Conservation (phyloP, 1,140 invertebrate genomes). For the Drosophila nannoptera region DNA sequence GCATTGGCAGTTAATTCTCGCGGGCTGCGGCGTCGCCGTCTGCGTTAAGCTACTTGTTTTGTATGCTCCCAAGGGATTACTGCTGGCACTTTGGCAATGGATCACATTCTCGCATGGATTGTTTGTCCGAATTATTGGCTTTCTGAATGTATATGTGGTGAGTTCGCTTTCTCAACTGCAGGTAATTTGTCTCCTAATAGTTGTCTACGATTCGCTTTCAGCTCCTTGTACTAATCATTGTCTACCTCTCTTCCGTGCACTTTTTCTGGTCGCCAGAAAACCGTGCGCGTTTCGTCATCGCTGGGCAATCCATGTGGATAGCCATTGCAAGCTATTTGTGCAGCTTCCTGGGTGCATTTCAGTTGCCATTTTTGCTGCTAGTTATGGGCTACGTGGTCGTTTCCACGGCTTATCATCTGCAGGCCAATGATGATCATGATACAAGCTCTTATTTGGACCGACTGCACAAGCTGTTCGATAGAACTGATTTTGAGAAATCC, state of each 20-base stretch:
- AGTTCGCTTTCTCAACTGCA: constrained; percentile 13
- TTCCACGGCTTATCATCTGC: constrained; percentile 82
- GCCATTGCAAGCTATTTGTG: constrained; percentile 82
- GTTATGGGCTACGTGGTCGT: constrained; percentile 78
- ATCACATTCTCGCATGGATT: constrained; percentile 75
- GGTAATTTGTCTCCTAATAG: too few relatives aligned
- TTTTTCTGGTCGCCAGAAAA: constrained; percentile 82
- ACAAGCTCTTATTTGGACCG: constrained; percentile 56
- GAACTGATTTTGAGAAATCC: constrained; percentile 63
- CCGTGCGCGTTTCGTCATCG: constrained; percentile 80
- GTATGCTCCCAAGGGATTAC: constrained; percentile 81
- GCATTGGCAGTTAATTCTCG: constrained; percentile 81
- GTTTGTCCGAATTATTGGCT: constrained; percentile 79
- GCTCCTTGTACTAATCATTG: constrained; percentile 79
- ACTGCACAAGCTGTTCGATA: constrained; percentile 61
- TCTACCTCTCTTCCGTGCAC: constrained; percentile 80
- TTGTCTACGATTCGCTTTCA: constrained; percentile 41
- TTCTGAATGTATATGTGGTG: constrained; percentile 80
- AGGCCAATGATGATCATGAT: constrained; percentile 41
- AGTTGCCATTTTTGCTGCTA: constrained; percentile 81
- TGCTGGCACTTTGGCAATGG: constrained; percentile 79
- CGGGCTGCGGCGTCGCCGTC: constrained; percentile 56
- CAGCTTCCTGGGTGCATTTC: constrained; percentile 81
- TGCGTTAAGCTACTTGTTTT: constrained; percentile 78
- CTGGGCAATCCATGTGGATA: constrained; percentile 82